Conservation (phyloP, 2,113 vertebrate genomes). For the Sterrhoptilus dennistouni region DNA sequence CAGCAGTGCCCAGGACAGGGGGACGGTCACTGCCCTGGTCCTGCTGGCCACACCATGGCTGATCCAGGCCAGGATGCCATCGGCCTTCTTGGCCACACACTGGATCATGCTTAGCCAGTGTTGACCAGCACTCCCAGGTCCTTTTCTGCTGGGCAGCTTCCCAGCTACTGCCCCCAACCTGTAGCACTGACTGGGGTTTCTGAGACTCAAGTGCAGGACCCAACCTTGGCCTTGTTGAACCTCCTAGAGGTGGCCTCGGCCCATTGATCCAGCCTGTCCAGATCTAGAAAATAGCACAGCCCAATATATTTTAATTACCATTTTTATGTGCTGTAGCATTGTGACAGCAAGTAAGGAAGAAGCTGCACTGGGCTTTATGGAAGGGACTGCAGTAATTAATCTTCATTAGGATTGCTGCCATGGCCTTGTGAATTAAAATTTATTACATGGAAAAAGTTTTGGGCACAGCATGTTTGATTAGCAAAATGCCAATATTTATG, state of each 20-base stretch:
- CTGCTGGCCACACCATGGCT: neutral
- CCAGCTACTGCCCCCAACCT: neutral
- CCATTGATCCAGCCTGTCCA: neutral
- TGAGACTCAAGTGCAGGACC: neutral
- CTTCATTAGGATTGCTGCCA: slow-evolving; percentile 71
- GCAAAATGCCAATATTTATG: slow-evolving; percentile 50
- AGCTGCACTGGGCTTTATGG: slow-evolving; percentile 49
- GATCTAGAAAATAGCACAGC: neutral
- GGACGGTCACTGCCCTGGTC: neutral
- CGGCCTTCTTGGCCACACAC: neutral
- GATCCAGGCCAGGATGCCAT: neutral
- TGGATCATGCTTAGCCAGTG: rapidly evolving
- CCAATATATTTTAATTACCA: slow-evolving; percentile 60
- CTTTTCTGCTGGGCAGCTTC: rapidly evolving
- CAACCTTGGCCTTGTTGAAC: rapidly evolving
- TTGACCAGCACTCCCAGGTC: rapidly evolving
- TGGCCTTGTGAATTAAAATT: slow-evolving; percentile 73
- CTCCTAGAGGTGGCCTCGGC: neutral
- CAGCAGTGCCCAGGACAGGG: neutral
- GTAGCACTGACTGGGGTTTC: rapidly evolving
- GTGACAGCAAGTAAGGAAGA: slow-evolving; percentile 62
- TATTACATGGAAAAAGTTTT: slow-evolving; percentile 60
- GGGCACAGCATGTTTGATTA: slow-evolving; percentile 65
- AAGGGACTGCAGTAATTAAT: slow-evolving; percentile 76
- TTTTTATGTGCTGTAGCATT: slow-evolving; percentile 21